phyloP scores from a whole-genome alignment of 2,797 vertebrate species.

The Malurus splendens region DNA sequence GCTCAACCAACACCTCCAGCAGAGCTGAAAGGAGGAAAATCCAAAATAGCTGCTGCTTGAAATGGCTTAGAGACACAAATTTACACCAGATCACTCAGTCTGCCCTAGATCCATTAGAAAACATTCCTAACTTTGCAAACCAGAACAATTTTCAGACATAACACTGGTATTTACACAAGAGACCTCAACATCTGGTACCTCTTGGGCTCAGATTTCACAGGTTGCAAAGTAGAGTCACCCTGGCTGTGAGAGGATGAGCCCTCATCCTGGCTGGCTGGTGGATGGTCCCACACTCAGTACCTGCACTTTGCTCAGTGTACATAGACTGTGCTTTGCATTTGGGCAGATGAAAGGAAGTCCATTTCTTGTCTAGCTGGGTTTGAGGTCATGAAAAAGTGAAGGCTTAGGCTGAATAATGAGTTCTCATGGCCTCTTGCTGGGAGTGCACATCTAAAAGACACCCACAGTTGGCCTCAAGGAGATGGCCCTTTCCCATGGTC shows the following conservation, averaged over 20 bases:
- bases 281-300: not conserved
- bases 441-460: not conserved
- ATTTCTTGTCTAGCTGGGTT: not conserved
- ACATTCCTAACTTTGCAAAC: not conserved
- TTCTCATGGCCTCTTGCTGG: not conserved
- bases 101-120: not conserved
- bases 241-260: not conserved
- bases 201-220: not conserved
- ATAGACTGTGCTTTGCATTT: accelerated
- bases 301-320: not conserved
- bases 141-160: not conserved
- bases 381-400: not conserved
- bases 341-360: not conserved
- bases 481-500: not conserved
- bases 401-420: not conserved
- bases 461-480: not conserved
- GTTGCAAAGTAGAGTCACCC: not conserved
- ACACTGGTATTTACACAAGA: not conserved
- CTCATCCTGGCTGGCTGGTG: not conserved
- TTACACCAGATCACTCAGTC: not conserved
- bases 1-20: not conserved
- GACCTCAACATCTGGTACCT: not conserved
- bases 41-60: not conserved
- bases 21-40: not conserved
- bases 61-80: not conserved